Conservation (phyloP, 2,113 vertebrate species). For the Scomber scombrus region DNA sequence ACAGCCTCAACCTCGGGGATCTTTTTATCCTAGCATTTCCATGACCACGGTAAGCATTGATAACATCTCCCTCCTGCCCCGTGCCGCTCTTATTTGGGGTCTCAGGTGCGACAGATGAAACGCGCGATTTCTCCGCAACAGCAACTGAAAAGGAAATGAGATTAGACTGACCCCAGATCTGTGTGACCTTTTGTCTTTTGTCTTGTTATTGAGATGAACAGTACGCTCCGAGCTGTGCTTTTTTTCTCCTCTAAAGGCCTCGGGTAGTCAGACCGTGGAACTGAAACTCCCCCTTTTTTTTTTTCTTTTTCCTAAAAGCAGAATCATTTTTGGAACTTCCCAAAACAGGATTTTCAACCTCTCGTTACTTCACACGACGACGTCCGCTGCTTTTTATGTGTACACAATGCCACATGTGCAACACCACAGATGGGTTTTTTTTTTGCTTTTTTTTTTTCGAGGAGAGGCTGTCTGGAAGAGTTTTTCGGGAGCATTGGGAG, state of each 20-base stretch:
- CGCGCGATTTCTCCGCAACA: constrained; percentile 44
- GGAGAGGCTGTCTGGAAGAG: too few relatives aligned
- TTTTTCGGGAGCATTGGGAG: not conserved
- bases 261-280: not conserved
- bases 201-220: constrained; percentile 16
- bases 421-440: too few relatives aligned
- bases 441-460: too few relatives aligned
- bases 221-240: not conserved
- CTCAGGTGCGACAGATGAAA: constrained; percentile 77
- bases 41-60: constrained; percentile 50
- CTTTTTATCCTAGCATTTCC: constrained; percentile 56
- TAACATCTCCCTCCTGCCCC: constrained; percentile 58
- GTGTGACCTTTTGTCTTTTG: constrained; percentile 16
- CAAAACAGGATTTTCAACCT: not conserved
- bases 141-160: constrained; percentile 50
- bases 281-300: not conserved
- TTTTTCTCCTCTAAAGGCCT: not conserved
- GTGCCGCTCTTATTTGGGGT: constrained; percentile 59
- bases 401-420: too few relatives aligned
- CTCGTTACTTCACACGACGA: not conserved
- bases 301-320: too few relatives aligned
- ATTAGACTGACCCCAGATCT: constrained; percentile 42
- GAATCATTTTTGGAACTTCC: too few relatives aligned
- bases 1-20: constrained; percentile 6
- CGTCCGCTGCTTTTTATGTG: too few relatives aligned